These are phyloP conservation scores for Tribolium madens DNA, from an alignment of 1,140 invertebrate genomes.

Conservation along the genomic window DNA sequence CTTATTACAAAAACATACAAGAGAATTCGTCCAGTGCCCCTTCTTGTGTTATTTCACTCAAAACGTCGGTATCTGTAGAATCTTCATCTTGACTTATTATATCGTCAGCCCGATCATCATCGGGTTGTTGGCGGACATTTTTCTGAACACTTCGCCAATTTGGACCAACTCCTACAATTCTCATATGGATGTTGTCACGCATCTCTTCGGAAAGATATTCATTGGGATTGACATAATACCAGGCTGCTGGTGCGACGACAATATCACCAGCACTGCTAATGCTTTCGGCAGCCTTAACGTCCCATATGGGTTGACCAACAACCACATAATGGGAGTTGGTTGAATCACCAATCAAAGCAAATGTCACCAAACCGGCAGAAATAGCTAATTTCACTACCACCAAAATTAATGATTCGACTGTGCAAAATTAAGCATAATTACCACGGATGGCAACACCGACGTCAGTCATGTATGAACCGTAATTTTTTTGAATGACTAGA, in stretches of 20 bases:
- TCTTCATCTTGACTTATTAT: constrained; percentile 52
- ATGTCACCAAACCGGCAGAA: constrained; percentile 70
- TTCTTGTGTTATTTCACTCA: neutral
- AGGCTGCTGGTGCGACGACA: constrained; percentile 66
- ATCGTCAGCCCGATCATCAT: neutral
- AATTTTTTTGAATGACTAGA: constrained; percentile 72
- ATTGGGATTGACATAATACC: constrained; percentile 65
- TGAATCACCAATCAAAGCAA: constrained; percentile 70
- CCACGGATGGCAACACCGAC: constrained; percentile 68
- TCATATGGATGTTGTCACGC: constrained; percentile 63
- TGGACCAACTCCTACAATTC: constrained; percentile 49
- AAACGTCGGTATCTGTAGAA: constrained; percentile 34
- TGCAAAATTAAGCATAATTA: neutral
- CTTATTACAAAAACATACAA: neutral
- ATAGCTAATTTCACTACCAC: constrained; percentile 73
- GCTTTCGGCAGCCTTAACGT: constrained; percentile 68
- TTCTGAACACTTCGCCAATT: constrained; percentile 29
- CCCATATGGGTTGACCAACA: constrained; percentile 72
- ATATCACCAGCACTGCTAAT: constrained; percentile 66
- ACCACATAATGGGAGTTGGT: constrained; percentile 69
- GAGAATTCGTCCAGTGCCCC: constrained; percentile 3
- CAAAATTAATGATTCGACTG: constrained; percentile 17
- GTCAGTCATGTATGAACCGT: constrained; percentile 71
- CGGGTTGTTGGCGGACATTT: neutral
- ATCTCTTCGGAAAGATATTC: constrained; percentile 54